Base-by-base conservation (phyloP, 2,888 invertebrate genomes). In the Drosophila quinaria region DNA sequence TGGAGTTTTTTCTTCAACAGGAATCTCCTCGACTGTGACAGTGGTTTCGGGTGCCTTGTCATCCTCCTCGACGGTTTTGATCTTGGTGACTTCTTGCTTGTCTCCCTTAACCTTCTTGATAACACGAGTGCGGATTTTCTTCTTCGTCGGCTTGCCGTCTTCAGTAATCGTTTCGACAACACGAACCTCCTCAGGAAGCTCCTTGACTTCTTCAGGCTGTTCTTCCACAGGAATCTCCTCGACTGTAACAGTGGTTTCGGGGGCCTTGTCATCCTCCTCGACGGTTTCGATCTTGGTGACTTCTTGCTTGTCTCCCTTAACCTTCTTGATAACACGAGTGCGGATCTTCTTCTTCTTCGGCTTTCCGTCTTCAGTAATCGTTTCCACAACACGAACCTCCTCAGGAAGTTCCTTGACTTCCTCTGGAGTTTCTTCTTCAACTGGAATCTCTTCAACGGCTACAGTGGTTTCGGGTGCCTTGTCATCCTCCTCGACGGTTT, bases 241-340 rank as follows among this genome's bases (percentile, higher is more conserved):
- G 1, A 79, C 72, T 4, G 74, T 74, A 13, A 79, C 72, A 31
- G 74, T 76, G 5, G 75, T 70, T 55, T 76, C 76, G 1, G 78
- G 75, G 29, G 55, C 62, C 11, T 78, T 80, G 54, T 74, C 78
- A 67, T 74, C 78, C 58, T 78, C 80, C 59, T 78, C 78, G 11
- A 80, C 78, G 5, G 76, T 78, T 50, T 80, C 78, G 29, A 80
- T 76, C 55, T 80, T 78, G 13, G 80, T 80, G 15, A 80, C 70
- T 63, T 80, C 75, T 69, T 77, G 74, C 29, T 75, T 81, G 65
- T 60, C 75, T 37, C 77, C 81, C 72, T 78, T 80, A 8, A 75
- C 54, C 69, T 80, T 82, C 56, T 80, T 82, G 41, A 82, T 82
- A 6, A 77, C 61, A 15, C 80, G 76, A 19, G 81, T 82, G 13